phyloP scores from a whole-genome alignment of 2,113 vertebrate species.

The Embiotoca jacksoni region DNA sequence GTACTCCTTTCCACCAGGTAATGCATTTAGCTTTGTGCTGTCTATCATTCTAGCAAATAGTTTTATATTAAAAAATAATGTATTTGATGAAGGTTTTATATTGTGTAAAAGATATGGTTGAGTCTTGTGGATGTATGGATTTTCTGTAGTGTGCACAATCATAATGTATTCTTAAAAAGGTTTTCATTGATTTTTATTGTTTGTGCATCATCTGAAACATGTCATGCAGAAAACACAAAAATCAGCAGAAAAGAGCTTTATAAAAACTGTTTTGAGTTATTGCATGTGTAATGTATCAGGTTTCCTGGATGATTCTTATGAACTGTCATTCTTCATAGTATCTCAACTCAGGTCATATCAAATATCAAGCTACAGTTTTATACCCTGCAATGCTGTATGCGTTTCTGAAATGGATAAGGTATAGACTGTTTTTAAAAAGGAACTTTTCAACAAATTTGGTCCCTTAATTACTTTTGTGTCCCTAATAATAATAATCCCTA shows the following conservation, averaged over 20 bases:
- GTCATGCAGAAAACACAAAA: constrained; percentile 27
- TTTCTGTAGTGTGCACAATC: constrained; percentile 2
- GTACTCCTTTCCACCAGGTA: constrained; percentile 1
- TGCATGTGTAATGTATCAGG: constrained; percentile 53
- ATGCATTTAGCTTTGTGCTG: not conserved
- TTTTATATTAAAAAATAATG: constrained; percentile 14
- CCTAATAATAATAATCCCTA: not conserved
- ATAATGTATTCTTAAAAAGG: constrained; percentile 29
- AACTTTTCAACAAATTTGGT: not conserved
- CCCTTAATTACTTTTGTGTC: no score
- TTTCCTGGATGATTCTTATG: constrained; percentile 50
- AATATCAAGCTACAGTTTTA: constrained; percentile 32
- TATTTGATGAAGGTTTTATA: constrained; percentile 31
- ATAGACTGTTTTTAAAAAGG: constrained; percentile 3
- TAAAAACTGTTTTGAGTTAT: constrained; percentile 32
- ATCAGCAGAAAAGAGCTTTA: constrained; percentile 43
- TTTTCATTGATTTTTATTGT: constrained; percentile 51
- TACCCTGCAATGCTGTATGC: constrained; percentile 21
- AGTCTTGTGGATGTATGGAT: constrained; percentile 3
- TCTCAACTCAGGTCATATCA: constrained; percentile 23
- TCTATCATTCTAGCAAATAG: not conserved
- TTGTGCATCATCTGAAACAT: constrained; percentile 31
- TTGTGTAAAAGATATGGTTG: constrained; percentile 25
- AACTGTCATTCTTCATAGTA: constrained; percentile 60
- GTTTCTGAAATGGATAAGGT: constrained; percentile 32